Conservation (phyloP, 2,888 invertebrate species). For the Anorthoa munda region DNA sequence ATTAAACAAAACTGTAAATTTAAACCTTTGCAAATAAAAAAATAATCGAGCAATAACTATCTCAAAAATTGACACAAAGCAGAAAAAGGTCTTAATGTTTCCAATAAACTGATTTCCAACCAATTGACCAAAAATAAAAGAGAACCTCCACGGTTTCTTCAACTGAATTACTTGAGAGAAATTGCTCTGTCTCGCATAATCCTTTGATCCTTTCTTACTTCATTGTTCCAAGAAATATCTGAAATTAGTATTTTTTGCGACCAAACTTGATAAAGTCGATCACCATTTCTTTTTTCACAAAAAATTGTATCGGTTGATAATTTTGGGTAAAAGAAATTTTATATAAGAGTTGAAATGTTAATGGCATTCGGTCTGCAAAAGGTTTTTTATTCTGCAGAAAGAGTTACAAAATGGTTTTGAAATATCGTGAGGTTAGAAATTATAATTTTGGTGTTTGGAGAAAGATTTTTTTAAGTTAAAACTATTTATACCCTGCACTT, state of each 20-base stretch:
- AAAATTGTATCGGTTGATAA: background rate
- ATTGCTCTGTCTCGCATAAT: conserved; percentile 51
- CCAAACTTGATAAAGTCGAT: conserved; percentile 33
- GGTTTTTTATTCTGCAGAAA: background rate
- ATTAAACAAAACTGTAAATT: background rate
- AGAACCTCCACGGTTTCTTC: conserved; percentile 36
- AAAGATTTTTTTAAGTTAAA: no score
- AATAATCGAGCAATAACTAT: background rate
- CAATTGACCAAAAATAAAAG: conserved; percentile 58
- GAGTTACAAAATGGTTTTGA: background rate
- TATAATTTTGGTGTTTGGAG: no score
- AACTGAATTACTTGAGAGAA: conserved; percentile 47
- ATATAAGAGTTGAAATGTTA: background rate
- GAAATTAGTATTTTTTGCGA: conserved; percentile 41
- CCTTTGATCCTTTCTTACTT: conserved; percentile 48
- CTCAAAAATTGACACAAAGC: conserved; percentile 21
- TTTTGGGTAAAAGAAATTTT: conserved; percentile 1
- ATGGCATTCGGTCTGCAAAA: no score
- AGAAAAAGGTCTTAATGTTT: conserved; percentile 31
- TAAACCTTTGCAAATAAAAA: background rate
- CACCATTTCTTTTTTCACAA: conserved; percentile 17
- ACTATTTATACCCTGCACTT: no score
- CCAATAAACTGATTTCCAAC: conserved; percentile 52
- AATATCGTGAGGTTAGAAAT: no score
- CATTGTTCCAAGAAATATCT: conserved; percentile 39